Percentiles rank a stretch among this genome's conserved stretches.
Evolutionary conservation across 2,797 vertebrate genomes (phyloP).

Genomic region (Sylvia borin): DNA sequence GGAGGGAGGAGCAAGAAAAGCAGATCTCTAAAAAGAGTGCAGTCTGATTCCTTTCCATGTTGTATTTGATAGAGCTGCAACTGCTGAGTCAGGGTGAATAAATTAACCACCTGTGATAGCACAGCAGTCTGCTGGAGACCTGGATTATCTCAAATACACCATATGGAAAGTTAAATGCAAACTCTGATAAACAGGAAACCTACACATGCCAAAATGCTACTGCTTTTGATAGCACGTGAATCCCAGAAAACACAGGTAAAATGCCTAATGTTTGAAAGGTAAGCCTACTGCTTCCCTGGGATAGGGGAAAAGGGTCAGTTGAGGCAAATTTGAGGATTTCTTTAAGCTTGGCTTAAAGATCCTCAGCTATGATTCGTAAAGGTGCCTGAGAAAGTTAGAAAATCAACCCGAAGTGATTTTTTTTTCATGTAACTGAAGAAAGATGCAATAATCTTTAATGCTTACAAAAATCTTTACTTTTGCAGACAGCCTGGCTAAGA

Average conservation of each 20-base stretch:
- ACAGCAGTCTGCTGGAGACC: not conserved
- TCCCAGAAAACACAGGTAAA: not conserved
- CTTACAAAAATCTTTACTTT: not conserved
- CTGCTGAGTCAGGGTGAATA: not conserved
- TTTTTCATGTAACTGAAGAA: not conserved
- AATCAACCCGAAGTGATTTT: not conserved
- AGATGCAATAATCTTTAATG: not conserved
- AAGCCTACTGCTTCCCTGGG: not conserved
- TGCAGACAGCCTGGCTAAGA: not conserved
- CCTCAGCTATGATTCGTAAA: not conserved
- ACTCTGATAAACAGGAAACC: not conserved
- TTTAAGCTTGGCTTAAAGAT: not conserved
- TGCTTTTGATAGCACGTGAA: not conserved
- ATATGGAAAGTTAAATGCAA: not conserved
- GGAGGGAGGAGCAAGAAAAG: not conserved
- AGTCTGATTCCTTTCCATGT: not conserved
- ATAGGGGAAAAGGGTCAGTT: not conserved
- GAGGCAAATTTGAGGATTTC: not conserved
- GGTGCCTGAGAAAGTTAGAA: not conserved
- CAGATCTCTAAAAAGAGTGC: not conserved
- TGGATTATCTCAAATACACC: not conserved
- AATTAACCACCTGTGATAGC: not conserved
- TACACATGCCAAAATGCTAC: not conserved
- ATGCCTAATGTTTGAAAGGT: not conserved
- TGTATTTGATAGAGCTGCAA: not conserved